Evolutionary conservation across 2,113 vertebrate species (phyloP), one percentile per base, ranked within the genome.

Genomic region (Salminus brasiliensis): DNA sequence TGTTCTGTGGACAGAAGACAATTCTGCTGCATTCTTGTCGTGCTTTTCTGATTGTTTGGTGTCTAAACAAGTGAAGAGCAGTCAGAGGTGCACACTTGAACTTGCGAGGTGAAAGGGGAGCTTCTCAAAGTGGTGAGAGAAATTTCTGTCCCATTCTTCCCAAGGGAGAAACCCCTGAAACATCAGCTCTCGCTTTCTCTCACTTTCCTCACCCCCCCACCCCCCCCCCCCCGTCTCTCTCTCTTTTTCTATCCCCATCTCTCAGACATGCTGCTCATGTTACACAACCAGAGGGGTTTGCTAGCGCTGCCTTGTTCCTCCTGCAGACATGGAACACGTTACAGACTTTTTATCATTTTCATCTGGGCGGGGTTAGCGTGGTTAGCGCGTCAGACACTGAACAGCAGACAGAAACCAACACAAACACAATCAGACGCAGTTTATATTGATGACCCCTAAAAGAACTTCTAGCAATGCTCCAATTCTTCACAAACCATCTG

Each of bases 221-320:
- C 18, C 87, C 88, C 88, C 86, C 88, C 60, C 62, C 60, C 23
- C 21, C 52, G 18, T 62, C 16, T 57, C 15, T 77, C 59, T 78
- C 23, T 77, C 49, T 73, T 21, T 65, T 29, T 41, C 39, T 4
- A 41, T 45, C 43, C 4, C 5, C 52, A 29, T 49, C 47, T 49
- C 47, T 18, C 21, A 69, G 5, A 41, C 3, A 36, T 68, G 39
- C 86, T 72, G 66, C 89, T 93, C 90, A 81, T 87, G 86, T 93
- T 92, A 91, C 91, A 91, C 88, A 92, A 90, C 75, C 88, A 88
- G 90, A 91, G 88, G 85, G 85, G 85, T 80, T 85, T 80, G 75
- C 88, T 73, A 85, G 85, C 87, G 80, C 79, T 87, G 88, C 88
- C 86, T 88, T 85, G 83, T 89, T 91, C 87, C 85, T 81, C 43